Evolutionary conservation across 2,797 vertebrate species (phyloP), one percentile per base, ranked within the genome.

Genomic region (Anolis apletophallus): DNA sequence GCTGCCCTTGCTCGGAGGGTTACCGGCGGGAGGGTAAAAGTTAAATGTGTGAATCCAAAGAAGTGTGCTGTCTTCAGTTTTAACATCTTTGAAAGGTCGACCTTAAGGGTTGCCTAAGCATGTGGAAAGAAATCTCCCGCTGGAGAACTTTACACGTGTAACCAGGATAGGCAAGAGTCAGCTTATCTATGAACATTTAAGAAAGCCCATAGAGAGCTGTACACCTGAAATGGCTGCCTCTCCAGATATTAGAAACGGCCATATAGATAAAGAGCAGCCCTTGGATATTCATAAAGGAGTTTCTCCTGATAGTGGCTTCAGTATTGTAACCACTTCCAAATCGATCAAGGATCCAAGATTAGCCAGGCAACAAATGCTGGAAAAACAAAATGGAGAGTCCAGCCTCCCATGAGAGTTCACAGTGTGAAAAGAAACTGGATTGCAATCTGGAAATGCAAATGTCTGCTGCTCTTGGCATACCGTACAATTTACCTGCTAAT

Each of bases 131-230:
- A 10, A 12, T 34, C 34, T 74, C 64, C 91, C 71, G 76, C 89
- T 96, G 86, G 94, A 93, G 89, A 96, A 95, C 71, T 96, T 95
- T 88, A 97, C 96, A 83, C 88, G 97, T 72, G 96, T 95, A 76
- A 96, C 97, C 87, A 96, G 96, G 94, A 94, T 95, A 87, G 95
- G 96, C 71, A 96, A 95, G 93, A 96, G 95, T 84, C 93, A 97
- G 87, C 95, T 97, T 81, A 94, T 94, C 57, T 97, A 94, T 86
- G 95, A 96, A 87, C 95, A 94, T 92, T 96, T 95, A 88, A 81
- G 92, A 68, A 93, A 94, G 81, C 85, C 90, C 74, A 40, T 40
- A 40, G 40, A 40, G 40, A 40, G 40, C 40, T 40, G 40, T 40
- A 40, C 40, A 40, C 40, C 89, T 69, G 83, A 8, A 85, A 40